Evolutionary conservation across 2,888 invertebrate species (phyloP).

Genomic region (Macrosoma leucophasiata): DNA sequence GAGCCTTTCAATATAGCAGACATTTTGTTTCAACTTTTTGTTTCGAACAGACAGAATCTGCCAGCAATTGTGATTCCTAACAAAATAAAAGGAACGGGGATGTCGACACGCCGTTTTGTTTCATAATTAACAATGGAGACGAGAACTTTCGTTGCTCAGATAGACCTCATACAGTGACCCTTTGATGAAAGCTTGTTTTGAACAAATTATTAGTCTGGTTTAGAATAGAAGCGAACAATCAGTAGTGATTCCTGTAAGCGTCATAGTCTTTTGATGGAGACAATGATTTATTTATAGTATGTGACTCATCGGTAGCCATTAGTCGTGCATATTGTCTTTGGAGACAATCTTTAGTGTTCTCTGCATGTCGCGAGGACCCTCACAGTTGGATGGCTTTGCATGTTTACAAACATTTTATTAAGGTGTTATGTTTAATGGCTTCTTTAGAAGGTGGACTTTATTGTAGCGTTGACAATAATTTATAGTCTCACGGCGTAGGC

Average conservation of each 20-base stretch:
- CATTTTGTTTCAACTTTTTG: slow-evolving; percentile 61
- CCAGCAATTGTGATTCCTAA: slow-evolving; percentile 55
- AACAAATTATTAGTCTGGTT: slow-evolving; percentile 74
- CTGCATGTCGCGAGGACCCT: slow-evolving; percentile 36
- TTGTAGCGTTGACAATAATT: slow-evolving; percentile 57
- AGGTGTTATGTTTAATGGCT: slow-evolving; percentile 69
- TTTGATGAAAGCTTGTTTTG: slow-evolving; percentile 63
- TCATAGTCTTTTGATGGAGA: slow-evolving; percentile 38
- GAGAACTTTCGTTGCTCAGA: slow-evolving; percentile 44
- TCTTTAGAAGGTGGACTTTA: slow-evolving; percentile 58
- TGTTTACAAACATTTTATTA: slow-evolving; percentile 75
- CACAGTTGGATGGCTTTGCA: slow-evolving; percentile 65
- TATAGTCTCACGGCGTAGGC: slow-evolving; percentile 21
- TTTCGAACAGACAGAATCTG: slow-evolving; percentile 47
- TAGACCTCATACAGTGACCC: slow-evolving; percentile 65
- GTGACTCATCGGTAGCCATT: slow-evolving; percentile 68
- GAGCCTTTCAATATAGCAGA: slow-evolving; percentile 43
- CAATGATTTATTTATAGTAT: slow-evolving; percentile 67
- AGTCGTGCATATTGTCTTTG: slow-evolving; percentile 58
- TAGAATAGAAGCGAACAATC: slow-evolving; percentile 62
- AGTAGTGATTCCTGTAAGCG: slow-evolving; percentile 65
- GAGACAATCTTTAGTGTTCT: slow-evolving; percentile 28
- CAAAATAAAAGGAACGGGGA: slow-evolving; percentile 63
- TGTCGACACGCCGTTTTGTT: slow-evolving; percentile 71
- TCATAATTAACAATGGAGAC: slow-evolving; percentile 58